Evolutionary conservation across 1,140 invertebrate genomes (phyloP).

Genomic region (Drosophila subpulchrella): DNA sequence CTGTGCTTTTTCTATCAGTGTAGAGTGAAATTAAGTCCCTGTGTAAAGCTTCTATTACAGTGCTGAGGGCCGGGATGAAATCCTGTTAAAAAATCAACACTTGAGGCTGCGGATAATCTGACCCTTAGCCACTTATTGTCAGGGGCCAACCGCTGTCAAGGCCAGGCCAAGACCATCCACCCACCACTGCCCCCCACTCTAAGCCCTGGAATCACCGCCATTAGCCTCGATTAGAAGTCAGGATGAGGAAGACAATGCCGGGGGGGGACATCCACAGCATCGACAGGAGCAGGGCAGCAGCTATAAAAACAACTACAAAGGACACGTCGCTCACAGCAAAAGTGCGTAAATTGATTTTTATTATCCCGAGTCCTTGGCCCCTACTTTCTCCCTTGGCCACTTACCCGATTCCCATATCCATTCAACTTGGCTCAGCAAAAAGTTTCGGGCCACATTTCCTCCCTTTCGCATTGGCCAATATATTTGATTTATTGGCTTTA

Average conservation of each 20-base stretch:
- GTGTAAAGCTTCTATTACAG: constrained; percentile 1
- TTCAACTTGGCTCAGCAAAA: constrained; percentile 42
- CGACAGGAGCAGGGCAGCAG: background rate
- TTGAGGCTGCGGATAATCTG: constrained; percentile 29
- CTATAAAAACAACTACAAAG: constrained; percentile 18
- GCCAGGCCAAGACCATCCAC: constrained; percentile 13
- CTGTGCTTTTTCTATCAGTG: too few relatives aligned
- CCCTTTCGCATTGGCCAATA: constrained; percentile 41
- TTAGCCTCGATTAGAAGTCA: constrained; percentile 35
- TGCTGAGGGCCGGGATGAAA: background rate
- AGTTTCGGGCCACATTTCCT: constrained; percentile 32
- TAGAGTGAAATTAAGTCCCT: background rate
- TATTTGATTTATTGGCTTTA: constrained; percentile 72
- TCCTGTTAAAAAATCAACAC: constrained; percentile 18
- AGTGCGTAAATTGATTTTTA: constrained; percentile 74
- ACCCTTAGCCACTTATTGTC: constrained; percentile 27
- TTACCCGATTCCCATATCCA: constrained; percentile 7
- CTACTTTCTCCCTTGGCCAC: background rate
- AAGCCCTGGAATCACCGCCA: constrained; percentile 5
- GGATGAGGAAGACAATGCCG: constrained; percentile 16
- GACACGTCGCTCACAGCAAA: constrained; percentile 26
- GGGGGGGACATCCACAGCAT: constrained; percentile 21
- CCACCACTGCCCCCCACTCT: background rate
- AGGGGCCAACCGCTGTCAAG: constrained; percentile 47
- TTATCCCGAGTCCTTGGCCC: constrained; percentile 49